These are phyloP conservation scores for Actenoides hombroni DNA, from an alignment of 2,113 vertebrate species.

Conservation along the genomic window DNA sequence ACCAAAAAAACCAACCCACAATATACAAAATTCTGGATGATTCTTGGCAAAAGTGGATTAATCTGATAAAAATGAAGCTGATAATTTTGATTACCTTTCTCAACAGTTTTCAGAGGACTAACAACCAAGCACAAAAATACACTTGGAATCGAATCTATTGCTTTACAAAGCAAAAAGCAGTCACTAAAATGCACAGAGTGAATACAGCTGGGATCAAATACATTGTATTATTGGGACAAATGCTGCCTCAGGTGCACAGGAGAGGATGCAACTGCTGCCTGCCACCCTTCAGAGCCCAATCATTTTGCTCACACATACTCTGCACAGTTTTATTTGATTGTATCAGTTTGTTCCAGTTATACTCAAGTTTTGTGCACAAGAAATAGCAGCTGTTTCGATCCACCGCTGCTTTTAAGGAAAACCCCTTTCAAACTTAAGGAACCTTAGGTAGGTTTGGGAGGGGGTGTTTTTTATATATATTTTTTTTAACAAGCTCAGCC, in stretches of 20 bases:
- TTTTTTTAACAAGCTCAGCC: neutral
- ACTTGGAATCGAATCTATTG: neutral
- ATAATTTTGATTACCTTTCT: neutral
- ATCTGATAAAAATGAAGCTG: neutral
- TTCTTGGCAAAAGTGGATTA: neutral
- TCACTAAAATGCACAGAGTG: neutral
- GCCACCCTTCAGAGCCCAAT: neutral
- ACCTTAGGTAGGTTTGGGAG: neutral
- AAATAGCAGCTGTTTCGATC: neutral
- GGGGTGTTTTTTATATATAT: neutral
- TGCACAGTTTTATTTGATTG: neutral
- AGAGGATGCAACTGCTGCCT: neutral
- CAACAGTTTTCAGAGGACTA: neutral
- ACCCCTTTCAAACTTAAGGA: neutral
- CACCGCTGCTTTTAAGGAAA: neutral
- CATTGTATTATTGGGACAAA: neutral
- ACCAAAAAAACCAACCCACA: accelerated
- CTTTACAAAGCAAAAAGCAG: neutral
- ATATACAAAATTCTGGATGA: neutral
- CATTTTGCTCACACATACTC: neutral
- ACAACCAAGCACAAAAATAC: neutral
- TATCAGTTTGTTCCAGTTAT: neutral
- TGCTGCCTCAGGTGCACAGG: neutral
- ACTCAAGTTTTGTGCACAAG: neutral
- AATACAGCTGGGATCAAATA: neutral